Evolutionary conservation across 1,140 invertebrate species (phyloP), one percentile per base, ranked within the genome.

Genomic region (Drosophila takahashii): DNA sequence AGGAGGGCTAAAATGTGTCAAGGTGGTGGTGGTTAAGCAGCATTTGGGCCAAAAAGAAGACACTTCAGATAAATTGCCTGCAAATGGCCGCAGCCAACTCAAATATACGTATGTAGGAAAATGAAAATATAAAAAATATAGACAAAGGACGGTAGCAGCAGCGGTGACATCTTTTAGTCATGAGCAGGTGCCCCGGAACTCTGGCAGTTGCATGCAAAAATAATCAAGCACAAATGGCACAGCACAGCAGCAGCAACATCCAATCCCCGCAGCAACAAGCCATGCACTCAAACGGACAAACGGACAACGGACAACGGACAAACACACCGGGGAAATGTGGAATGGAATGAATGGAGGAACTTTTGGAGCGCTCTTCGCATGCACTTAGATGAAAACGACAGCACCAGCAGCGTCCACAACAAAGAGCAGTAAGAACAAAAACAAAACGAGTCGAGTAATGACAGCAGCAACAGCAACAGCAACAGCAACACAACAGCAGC

Each of bases 321-420:
- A 45, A 57, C 34, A 16, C n/a, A 56, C 15, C 16, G 13, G 48
- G 59, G 37, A 70, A 56, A 39, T 56, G 51, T 22, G 42, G 47
- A 62, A 34, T 22, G 42, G 47, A 62, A 34, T 53, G 32, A 62
- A 45, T 58, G 53, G 67, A 76, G 39, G 53, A 81, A 86, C 79
- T 81, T 72, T 76, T 84, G 62, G 83, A 86, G 84, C 84, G 84
- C 79, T 73, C 84, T 86, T 87, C 60, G 79, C 77, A 80, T 86
- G 83, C 83, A 86, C 83, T 86, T 86, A 86, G 79, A 86, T 81
- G 84, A 79, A 87, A 87, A 89, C 85, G 84, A 86, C 81, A 65
- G 61, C 67, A 77, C 58, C 78, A 77, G 45, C 61, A 62, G 34
- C 62, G 67, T 36, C 60, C 58, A 54, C 57, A 77, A 51, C 67